Conservation (phyloP, 2,113 vertebrate genomes). For the Theristicus caerulescens region DNA sequence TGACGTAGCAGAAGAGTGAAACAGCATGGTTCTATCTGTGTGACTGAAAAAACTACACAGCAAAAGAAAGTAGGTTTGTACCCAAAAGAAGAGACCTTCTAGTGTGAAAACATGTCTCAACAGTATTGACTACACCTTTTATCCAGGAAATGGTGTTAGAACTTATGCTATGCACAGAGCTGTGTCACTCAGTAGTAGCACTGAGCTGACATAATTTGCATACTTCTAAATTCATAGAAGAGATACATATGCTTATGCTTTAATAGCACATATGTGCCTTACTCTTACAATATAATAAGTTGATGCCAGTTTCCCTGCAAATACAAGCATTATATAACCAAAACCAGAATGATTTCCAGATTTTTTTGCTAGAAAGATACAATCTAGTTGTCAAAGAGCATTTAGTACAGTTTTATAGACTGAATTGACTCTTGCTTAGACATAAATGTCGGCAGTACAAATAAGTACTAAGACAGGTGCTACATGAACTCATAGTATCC, state of each 20-base stretch:
- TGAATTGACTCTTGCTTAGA: background rate
- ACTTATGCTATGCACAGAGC: background rate
- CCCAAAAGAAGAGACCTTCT: background rate
- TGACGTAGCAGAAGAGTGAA: background rate
- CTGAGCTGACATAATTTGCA: background rate
- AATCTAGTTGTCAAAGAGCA: background rate
- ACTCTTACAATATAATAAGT: background rate
- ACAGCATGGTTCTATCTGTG: background rate
- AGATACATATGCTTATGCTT: background rate
- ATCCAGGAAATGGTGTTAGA: background rate
- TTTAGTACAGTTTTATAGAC: background rate
- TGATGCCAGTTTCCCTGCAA: background rate
- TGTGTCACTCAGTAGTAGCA: background rate
- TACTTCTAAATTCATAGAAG: background rate
- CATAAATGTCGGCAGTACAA: background rate
- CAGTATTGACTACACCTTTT: background rate
- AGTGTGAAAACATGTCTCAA: background rate
- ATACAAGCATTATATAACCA: background rate
- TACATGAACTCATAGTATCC: background rate
- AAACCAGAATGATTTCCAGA: background rate
- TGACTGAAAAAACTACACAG: background rate
- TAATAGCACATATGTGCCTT: fast-evolving
- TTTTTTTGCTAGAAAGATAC: background rate
- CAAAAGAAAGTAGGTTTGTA: background rate
- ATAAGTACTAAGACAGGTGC: background rate